phyloP scores from a whole-genome alignment of 2,113 vertebrate genomes.

The Montifringilla adamsi region DNA sequence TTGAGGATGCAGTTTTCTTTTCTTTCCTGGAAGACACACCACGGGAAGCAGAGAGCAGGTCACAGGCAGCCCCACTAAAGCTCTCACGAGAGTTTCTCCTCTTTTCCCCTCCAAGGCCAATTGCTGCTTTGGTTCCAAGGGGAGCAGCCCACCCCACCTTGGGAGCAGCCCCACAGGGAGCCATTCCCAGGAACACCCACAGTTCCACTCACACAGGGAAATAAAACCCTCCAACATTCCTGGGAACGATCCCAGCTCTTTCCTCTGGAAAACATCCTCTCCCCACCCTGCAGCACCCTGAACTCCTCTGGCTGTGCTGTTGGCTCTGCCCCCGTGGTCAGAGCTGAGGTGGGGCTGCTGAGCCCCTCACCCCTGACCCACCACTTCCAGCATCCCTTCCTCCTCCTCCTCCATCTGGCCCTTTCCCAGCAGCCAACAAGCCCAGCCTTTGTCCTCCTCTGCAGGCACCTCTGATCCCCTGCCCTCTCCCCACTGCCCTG shows the following conservation, averaged over 20 bases:
- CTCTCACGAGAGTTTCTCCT: background rate
- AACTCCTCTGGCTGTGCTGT: background rate
- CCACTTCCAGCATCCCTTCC: background rate
- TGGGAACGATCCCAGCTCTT: background rate
- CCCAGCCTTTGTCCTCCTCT: background rate
- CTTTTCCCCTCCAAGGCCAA: background rate
- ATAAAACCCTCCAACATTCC: background rate
- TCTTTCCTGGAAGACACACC: background rate
- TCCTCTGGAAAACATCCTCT: background rate
- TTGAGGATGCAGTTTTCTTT: background rate
- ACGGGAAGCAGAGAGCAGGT: background rate
- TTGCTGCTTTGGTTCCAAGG: background rate
- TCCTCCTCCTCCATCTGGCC: background rate
- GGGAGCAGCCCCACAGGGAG: background rate
- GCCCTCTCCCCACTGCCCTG: background rate
- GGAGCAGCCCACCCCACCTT: background rate
- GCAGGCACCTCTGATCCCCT: background rate
- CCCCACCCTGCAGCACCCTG: background rate
- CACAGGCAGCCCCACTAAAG: background rate
- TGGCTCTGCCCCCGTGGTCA: background rate
- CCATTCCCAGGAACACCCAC: background rate
- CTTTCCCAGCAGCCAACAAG: background rate
- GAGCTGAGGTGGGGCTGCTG: background rate
- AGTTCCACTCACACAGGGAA: background rate
- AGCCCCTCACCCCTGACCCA: conserved; percentile 1